Conservation (phyloP, 1,140 invertebrate genomes). For the Pseudomyrmex pallidus region DNA sequence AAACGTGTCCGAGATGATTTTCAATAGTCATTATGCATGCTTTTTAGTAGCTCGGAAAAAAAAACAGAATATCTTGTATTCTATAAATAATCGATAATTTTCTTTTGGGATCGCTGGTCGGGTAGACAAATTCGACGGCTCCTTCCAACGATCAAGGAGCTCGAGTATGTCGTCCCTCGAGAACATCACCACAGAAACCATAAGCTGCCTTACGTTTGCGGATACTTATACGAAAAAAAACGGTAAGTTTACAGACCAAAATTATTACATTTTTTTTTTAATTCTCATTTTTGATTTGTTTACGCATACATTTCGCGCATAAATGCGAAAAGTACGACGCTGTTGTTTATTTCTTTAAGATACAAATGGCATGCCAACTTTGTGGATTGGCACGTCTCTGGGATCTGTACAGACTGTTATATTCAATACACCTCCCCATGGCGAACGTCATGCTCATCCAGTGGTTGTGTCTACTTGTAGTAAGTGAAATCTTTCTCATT, state of each 20-base stretch:
- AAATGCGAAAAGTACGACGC: neutral
- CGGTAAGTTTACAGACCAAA: slow-evolving; percentile 87
- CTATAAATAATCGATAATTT: slow-evolving; percentile 79
- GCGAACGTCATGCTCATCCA: slow-evolving; percentile 94
- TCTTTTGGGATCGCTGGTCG: slow-evolving; percentile 88
- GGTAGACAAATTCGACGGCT: slow-evolving; percentile 97
- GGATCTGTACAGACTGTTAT: slow-evolving; percentile 97
- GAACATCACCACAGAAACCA: slow-evolving; percentile 97
- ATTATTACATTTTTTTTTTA: slow-evolving; percentile 36
- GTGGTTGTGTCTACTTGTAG: slow-evolving; percentile 96
- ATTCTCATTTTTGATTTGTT: slow-evolving; percentile 31
- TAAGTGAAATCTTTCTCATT: slow-evolving; percentile 83
- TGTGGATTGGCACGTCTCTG: slow-evolving; percentile 98
- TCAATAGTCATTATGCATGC: slow-evolving; percentile 68
- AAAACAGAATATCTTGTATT: slow-evolving; percentile 59
- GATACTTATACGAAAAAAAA: slow-evolving; percentile 98
- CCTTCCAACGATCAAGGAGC: slow-evolving; percentile 97
- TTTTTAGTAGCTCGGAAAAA: slow-evolving; percentile 4
- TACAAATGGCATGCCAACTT: slow-evolving; percentile 91
- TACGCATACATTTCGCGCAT: slow-evolving; percentile 11
- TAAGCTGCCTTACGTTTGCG: slow-evolving; percentile 97
- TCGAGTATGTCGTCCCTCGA: slow-evolving; percentile 99
- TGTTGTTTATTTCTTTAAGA: slow-evolving; percentile 85
- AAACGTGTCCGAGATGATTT: slow-evolving; percentile 51
- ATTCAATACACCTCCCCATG: slow-evolving; percentile 92